These are phyloP conservation scores for Crypturellus undulatus DNA, from an alignment of 2,113 vertebrate genomes.

Conservation along the genomic window DNA sequence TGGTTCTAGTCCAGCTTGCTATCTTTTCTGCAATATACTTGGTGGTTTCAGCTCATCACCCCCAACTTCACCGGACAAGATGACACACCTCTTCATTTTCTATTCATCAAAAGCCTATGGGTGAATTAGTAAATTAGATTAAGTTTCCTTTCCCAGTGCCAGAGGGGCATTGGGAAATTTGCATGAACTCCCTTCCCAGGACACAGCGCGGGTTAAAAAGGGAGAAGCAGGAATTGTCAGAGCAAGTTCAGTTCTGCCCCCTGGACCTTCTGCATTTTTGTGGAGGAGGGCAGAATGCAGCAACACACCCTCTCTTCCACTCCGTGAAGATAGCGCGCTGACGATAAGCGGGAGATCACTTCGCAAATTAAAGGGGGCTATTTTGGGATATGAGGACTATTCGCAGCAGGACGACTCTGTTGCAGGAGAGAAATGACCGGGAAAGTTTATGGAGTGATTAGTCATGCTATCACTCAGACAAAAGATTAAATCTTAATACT, in stretches of 20 bases:
- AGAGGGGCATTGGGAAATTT: conserved; percentile 71
- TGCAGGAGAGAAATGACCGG: background rate
- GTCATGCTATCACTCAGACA: background rate
- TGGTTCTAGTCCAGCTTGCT: conserved; percentile 62
- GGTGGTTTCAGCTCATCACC: conserved; percentile 60
- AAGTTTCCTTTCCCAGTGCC: conserved; percentile 61
- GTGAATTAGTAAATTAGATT: conserved; percentile 60
- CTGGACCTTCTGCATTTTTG: conserved; percentile 62
- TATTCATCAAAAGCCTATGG: conserved; percentile 39
- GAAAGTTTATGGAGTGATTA: background rate
- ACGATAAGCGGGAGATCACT: background rate
- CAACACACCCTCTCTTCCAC: conserved; percentile 45
- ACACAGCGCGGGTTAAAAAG: background rate
- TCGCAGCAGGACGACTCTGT: background rate
- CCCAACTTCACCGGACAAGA: conserved; percentile 52
- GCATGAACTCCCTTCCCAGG: conserved; percentile 51
- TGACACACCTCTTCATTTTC: conserved; percentile 55
- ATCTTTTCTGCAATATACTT: conserved; percentile 47
- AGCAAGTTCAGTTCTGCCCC: conserved; percentile 65
- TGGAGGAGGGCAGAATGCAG: conserved; percentile 57
- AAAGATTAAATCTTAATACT: conserved; percentile 42
- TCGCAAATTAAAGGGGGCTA: background rate
- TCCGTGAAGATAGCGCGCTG: background rate
- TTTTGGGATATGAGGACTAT: background rate
- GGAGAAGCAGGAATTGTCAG: conserved; percentile 57